Conservation (phyloP, 2,888 invertebrate genomes). For the Heliconius sara region DNA sequence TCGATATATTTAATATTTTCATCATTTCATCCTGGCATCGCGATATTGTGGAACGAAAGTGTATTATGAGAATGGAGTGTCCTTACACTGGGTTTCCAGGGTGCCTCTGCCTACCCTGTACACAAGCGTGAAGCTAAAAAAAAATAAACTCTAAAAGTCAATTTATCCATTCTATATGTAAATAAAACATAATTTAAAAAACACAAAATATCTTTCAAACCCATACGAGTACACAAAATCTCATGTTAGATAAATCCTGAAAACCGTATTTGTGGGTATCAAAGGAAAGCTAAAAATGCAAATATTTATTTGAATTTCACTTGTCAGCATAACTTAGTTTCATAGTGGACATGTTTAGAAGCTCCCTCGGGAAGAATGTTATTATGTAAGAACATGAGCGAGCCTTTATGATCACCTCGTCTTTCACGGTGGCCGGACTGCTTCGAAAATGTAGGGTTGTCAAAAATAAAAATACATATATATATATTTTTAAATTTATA, state of each 20-base stretch:
- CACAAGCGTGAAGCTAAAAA: neutral
- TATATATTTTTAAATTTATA: too few species aligned
- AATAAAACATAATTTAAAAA: neutral
- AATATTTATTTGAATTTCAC: slow-evolving; percentile 37
- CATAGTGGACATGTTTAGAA: slow-evolving; percentile 41
- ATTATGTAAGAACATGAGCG: slow-evolving; percentile 84
- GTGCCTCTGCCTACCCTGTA: neutral
- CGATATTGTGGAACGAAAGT: too few species aligned
- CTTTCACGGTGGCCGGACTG: slow-evolving; percentile 78
- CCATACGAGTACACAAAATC: neutral
- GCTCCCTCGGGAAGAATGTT: slow-evolving; percentile 68
- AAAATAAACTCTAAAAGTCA: too few species aligned
- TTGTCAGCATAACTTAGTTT: slow-evolving; percentile 46
- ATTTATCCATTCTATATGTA: too few species aligned
- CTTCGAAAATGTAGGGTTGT: slow-evolving; percentile 65
- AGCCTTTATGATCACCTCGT: slow-evolving; percentile 82
- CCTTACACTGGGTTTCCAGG: neutral
- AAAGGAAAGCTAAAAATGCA: slow-evolving; percentile 40
- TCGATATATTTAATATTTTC: neutral
- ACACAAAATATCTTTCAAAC: neutral
- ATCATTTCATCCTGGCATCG: neutral
- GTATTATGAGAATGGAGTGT: neutral
- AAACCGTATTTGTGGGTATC: slow-evolving; percentile 17
- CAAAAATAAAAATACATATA: slow-evolving; percentile 26
- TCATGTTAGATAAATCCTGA: slow-evolving; percentile 12